Conservation (phyloP, 2,888 invertebrate species). For the Chelonus formosanus region DNA sequence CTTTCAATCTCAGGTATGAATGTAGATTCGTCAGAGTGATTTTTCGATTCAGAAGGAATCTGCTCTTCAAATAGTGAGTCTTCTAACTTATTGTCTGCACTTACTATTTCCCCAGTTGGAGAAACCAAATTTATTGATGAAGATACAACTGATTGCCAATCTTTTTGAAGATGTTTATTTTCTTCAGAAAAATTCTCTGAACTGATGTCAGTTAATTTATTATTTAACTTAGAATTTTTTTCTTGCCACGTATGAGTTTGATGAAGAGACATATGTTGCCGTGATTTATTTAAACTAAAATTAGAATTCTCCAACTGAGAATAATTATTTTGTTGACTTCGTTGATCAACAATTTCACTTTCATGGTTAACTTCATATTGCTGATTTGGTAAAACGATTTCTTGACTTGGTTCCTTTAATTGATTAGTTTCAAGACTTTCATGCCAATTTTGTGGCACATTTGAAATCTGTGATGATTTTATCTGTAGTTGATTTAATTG, state of each 20-base stretch:
- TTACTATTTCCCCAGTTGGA: too few relatives aligned
- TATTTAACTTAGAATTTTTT: constrained; percentile 33
- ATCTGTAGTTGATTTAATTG: background rate
- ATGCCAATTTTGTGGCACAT: constrained; percentile 18
- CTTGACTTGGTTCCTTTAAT: background rate
- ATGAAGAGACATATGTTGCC: constrained; percentile 38
- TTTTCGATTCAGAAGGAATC: too few relatives aligned
- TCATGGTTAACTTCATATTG: constrained; percentile 49
- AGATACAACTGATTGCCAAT: constrained; percentile 48
- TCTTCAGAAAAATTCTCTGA: constrained; percentile 35
- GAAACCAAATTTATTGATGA: constrained; percentile 39
- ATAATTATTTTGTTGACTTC: constrained; percentile 35
- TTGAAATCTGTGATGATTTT: too few relatives aligned
- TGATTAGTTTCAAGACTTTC: constrained; percentile 32
- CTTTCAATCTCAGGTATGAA: too few relatives aligned
- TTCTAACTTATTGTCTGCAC: too few relatives aligned
- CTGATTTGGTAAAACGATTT: constrained; percentile 39
- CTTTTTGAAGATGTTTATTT: constrained; percentile 36
- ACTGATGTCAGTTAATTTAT: constrained; percentile 31
- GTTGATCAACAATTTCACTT: constrained; percentile 38
- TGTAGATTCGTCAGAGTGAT: too few relatives aligned
- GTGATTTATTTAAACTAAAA: constrained; percentile 39
- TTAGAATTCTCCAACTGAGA: constrained; percentile 36
- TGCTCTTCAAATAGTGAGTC: background rate
- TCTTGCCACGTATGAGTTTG: constrained; percentile 40